Evolutionary conservation across 2,797 vertebrate genomes (phyloP).

Genomic region (Erithacus rubecula): DNA sequence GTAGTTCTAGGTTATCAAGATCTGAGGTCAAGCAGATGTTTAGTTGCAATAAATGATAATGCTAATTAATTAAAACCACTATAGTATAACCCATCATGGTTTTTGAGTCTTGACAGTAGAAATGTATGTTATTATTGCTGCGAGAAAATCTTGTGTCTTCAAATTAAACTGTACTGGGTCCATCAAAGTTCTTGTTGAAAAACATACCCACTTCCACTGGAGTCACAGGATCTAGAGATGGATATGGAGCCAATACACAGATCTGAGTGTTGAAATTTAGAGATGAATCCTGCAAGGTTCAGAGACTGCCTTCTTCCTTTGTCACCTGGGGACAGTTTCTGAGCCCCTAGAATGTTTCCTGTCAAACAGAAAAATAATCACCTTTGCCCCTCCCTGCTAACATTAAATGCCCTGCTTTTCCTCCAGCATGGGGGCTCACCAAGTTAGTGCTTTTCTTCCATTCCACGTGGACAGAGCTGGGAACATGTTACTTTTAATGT

Average conservation of each 20-base stretch:
- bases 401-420: background rate
- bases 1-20: background rate
- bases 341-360: background rate
- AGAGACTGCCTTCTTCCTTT: background rate
- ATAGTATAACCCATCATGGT: background rate
- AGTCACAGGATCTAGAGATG: background rate
- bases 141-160: background rate
- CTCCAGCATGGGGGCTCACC: background rate
- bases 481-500: background rate
- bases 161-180: background rate
- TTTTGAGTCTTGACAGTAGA: background rate
- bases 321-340: background rate
- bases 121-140: background rate
- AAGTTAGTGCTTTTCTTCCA: background rate
- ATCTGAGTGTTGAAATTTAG: background rate
- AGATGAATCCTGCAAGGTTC: background rate
- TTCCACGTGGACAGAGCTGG: background rate
- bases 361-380: background rate
- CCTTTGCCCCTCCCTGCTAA: background rate
- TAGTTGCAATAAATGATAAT: background rate
- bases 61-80: background rate
- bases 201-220: background rate
- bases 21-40: background rate
- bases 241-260: background rate
- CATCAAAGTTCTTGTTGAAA: background rate